Conservation (phyloP, 2,113 vertebrate species). For the Dicaeum eximium region DNA sequence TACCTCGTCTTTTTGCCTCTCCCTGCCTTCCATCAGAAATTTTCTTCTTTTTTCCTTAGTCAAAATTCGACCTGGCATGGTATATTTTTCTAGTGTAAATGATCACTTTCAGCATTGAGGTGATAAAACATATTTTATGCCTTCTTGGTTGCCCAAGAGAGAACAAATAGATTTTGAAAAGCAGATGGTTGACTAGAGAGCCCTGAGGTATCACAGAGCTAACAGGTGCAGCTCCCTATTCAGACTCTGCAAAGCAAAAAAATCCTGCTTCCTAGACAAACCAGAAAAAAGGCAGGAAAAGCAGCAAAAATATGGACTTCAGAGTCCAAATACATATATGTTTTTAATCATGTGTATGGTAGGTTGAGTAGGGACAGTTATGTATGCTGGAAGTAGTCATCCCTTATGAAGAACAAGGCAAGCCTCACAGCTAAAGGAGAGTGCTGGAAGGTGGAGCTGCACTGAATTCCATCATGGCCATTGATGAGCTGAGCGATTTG, state of each 20-base stretch:
- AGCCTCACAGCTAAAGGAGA: neutral
- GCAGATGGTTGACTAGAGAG: constrained; percentile 36
- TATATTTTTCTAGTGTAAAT: neutral
- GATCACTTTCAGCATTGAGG: constrained; percentile 8
- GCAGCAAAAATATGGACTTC: neutral
- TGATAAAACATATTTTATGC: constrained; percentile 26
- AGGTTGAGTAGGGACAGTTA: neutral
- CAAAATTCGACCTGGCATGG: neutral
- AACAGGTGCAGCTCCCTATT: constrained; percentile 28
- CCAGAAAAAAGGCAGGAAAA: neutral
- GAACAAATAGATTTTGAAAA: constrained; percentile 50
- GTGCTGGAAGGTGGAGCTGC: neutral
- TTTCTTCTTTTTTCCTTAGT: neutral
- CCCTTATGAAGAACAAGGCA: neutral
- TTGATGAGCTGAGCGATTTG: neutral
- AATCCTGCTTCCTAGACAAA: neutral
- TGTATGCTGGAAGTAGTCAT: neutral
- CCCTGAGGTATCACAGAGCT: neutral
- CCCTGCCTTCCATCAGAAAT: neutral
- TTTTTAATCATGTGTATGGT: neutral
- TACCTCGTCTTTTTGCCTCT: neutral
- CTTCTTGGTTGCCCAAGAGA: neutral
- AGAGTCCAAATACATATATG: neutral
- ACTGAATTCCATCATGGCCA: neutral
- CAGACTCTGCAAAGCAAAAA: neutral